phyloP scores from a whole-genome alignment of 1,140 invertebrate species.

The Neelides sp. region DNA sequence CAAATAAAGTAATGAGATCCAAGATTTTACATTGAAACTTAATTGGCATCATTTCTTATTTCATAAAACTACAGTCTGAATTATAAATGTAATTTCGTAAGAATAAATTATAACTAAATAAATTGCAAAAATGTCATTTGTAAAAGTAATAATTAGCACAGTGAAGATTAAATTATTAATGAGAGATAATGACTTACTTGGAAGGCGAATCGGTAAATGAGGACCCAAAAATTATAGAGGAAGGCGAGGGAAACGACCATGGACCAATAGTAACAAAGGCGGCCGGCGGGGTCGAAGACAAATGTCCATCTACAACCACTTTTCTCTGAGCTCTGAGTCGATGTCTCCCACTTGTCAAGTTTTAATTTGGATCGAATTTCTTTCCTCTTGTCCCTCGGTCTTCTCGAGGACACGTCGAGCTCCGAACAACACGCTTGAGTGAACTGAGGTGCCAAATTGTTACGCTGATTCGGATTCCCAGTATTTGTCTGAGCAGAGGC shows the following conservation, averaged over 20 bases:
- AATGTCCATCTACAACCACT: conserved; percentile 60
- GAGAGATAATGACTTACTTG: conserved; percentile 48
- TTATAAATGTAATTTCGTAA: no score
- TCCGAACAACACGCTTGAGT: conserved; percentile 42
- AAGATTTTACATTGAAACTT: no score
- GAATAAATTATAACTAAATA: no score
- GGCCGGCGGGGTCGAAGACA: conserved; percentile 80
- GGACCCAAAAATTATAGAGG: conserved; percentile 98
- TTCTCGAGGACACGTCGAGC: conserved; percentile 54
- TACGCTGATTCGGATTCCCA: conserved; percentile 37
- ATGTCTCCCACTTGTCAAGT: conserved; percentile 36
- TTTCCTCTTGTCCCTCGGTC: conserved; percentile 35
- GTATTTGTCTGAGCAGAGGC: conserved; percentile 51
- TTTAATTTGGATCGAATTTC: conserved; percentile 36
- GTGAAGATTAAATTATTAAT: no score
- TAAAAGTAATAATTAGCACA: no score
- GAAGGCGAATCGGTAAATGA: conserved; percentile 96
- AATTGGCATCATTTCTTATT: no score
- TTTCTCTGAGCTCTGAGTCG: conserved; percentile 33
- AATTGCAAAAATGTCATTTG: no score
- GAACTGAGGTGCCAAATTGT: conserved; percentile 24
- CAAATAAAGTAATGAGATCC: no score
- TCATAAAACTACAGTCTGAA: no score
- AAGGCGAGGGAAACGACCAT: conserved; percentile 95
- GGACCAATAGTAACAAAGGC: conserved; percentile 89